These are phyloP conservation scores for Heteromyza rotundicornis DNA, from an alignment of 2,888 invertebrate genomes.

Conservation along the genomic window DNA sequence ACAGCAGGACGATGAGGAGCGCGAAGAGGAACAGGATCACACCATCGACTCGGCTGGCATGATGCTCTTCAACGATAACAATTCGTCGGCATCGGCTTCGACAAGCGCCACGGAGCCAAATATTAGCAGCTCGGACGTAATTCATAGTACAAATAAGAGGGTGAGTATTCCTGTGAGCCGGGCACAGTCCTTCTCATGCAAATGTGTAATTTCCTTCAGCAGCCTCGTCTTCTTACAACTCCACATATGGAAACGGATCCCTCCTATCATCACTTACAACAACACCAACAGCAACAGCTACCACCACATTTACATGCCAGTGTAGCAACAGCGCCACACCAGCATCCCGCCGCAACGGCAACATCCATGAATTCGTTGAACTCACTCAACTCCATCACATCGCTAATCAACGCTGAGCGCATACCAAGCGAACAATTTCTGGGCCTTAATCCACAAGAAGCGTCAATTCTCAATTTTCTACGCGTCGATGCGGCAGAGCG, in stretches of 20 bases:
- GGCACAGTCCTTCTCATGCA: neutral
- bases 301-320: conserved; percentile 43
- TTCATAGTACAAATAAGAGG: conserved; percentile 63
- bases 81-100: conserved; percentile 44
- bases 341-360: conserved; percentile 29
- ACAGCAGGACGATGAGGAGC: conserved; percentile 60
- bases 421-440: conserved; percentile 66
- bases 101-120: conserved; percentile 63
- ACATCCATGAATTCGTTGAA: conserved; percentile 48
- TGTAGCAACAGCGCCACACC: conserved; percentile 40
- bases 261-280: conserved; percentile 61
- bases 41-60: conserved; percentile 72
- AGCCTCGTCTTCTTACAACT: conserved; percentile 58
- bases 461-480: conserved; percentile 71
- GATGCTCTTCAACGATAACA: conserved; percentile 55
- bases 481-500: conserved; percentile 68
- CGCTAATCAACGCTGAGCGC: conserved; percentile 66
- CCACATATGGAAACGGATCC: conserved; percentile 60
- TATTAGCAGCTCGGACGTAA: conserved; percentile 60
- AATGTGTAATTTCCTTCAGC: neutral
- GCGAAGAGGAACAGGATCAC: conserved; percentile 71
- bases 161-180: conserved; percentile 40
- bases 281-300: conserved; percentile 36
- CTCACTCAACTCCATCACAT: conserved; percentile 55
- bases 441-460: conserved; percentile 65